These are phyloP conservation scores for Theodoxus fluviatilis DNA, from an alignment of 2,888 invertebrate species.

Conservation along the genomic window DNA sequence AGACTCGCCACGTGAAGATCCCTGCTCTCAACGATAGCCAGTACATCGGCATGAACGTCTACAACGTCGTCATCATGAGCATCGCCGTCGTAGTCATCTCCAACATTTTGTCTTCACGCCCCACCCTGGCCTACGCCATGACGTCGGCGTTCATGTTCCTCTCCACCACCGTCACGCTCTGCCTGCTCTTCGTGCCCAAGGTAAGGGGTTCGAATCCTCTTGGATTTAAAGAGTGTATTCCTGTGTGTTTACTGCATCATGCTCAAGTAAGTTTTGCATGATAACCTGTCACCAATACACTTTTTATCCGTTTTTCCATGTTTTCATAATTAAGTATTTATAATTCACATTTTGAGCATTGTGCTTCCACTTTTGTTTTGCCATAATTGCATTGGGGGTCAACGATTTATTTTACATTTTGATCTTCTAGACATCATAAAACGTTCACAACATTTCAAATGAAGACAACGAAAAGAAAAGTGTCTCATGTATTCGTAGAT, in stretches of 20 bases:
- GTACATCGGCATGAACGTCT: slow-evolving; percentile 89
- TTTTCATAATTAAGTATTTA: neutral
- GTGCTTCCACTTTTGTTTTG: neutral
- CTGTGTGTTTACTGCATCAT: neutral
- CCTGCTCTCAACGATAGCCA: slow-evolving; percentile 91
- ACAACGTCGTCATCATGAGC: slow-evolving; percentile 87
- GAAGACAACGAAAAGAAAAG: too few relatives aligned
- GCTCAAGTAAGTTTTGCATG: neutral
- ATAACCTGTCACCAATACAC: neutral
- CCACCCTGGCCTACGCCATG: slow-evolving; percentile 65
- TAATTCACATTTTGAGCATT: neutral
- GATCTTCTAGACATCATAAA: too few relatives aligned
- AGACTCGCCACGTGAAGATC: slow-evolving; percentile 83
- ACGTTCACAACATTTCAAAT: too few relatives aligned
- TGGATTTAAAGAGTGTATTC: neutral
- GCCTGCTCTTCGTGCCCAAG: slow-evolving; percentile 87
- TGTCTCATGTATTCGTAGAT: too few relatives aligned
- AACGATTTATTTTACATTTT: too few relatives aligned
- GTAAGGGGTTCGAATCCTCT: slow-evolving; percentile 53
- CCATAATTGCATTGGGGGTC: too few relatives aligned
- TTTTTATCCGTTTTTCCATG: neutral
- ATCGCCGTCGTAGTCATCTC: slow-evolving; percentile 86
- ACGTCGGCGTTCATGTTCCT: slow-evolving; percentile 83
- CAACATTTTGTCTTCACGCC: slow-evolving; percentile 80
- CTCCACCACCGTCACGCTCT: slow-evolving; percentile 85